Percentiles rank a stretch among this genome's conserved stretches.
Conservation (phyloP, 2,888 invertebrate species). For the Dryobota labecula region DNA sequence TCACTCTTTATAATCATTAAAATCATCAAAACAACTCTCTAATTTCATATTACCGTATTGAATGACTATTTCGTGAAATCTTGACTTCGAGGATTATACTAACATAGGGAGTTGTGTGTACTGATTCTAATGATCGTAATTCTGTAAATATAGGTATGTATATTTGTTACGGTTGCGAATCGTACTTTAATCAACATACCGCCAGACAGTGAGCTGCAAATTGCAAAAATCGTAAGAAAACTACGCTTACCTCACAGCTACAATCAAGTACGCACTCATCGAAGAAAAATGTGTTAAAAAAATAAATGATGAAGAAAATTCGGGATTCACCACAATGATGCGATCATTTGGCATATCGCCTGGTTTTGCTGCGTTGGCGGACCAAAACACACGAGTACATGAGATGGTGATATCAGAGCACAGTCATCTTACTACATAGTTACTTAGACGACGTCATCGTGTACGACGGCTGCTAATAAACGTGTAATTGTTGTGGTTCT, state of each 20-base stretch:
- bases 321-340: slow-evolving; percentile 41
- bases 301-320: slow-evolving; percentile 19
- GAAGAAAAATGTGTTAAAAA: slow-evolving; percentile 24
- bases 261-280: slow-evolving; percentile 15
- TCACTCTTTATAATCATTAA: too few relatives aligned
- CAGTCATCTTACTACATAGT: slow-evolving; percentile 62
- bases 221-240: too few relatives aligned
- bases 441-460: slow-evolving; percentile 53
- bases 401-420: slow-evolving; percentile 57
- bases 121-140: too few relatives aligned
- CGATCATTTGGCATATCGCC: slow-evolving; percentile 47
- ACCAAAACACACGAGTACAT: slow-evolving; percentile 12
- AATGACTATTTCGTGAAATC: too few relatives aligned
- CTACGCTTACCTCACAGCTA: slow-evolving; percentile 8
- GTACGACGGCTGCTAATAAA: slow-evolving; percentile 34
- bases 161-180: too few relatives aligned
- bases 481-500: slow-evolving; percentile 35
- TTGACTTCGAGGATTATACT: too few relatives aligned
- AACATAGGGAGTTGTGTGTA: too few relatives aligned
- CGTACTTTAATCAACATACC: too few relatives aligned
- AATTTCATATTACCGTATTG: too few relatives aligned
- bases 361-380: slow-evolving; percentile 25
- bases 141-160: too few relatives aligned
- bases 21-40: too few relatives aligned
- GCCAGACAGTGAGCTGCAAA: too few relatives aligned